Evolutionary conservation across 1,140 invertebrate genomes (phyloP), one percentile per base, ranked within the genome.

Genomic region (Samia ricini): DNA sequence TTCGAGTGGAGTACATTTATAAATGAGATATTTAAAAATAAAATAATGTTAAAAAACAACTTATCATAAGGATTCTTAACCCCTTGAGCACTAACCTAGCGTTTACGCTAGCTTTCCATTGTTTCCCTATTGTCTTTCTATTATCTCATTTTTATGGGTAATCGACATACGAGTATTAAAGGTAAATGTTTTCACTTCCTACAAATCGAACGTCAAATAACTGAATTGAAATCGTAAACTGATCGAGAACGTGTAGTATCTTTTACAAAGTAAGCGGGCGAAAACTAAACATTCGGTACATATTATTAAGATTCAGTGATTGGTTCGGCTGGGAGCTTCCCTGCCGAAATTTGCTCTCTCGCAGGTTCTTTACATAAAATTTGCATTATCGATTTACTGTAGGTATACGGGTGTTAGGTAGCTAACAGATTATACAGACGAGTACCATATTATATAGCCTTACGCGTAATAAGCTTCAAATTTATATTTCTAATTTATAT

Each of bases 321-420:
- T 82, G 75, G 77, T 66, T 70, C 64, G 68, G 60, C 58, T 59
- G 20, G 54, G 51, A 15, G 68, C 51, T 56, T 61, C 68, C 76
- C 64, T 64, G 56, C 73, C 60, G 66, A 79, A 78, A 77, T 80
- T 79, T 75, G 70, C 72, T 72, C 72, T 71, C 72, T 79, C 76
- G 55, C 60, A 76, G 81, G 75, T 71, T 70, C 82, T 79, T 81
- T 79, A 77, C 79, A 83, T 83, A 81, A 81, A 82, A 84, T 86
- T 86, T 81, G 76, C 83, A 83, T 86, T 83, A 82, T 81, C 79
- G 78, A 83, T 79, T 73, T 64, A 55, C 63, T 62, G 61, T 69
- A n/a, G n/a, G n/a, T n/a, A 63, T 63, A 60, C 29, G 56, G 57
- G 65, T 60, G 68, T 65, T 77, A 76, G 74, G 72, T 76, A 74